These are phyloP conservation scores for Griposia aprilina DNA, from an alignment of 2,888 invertebrate genomes.

Conservation along the genomic window DNA sequence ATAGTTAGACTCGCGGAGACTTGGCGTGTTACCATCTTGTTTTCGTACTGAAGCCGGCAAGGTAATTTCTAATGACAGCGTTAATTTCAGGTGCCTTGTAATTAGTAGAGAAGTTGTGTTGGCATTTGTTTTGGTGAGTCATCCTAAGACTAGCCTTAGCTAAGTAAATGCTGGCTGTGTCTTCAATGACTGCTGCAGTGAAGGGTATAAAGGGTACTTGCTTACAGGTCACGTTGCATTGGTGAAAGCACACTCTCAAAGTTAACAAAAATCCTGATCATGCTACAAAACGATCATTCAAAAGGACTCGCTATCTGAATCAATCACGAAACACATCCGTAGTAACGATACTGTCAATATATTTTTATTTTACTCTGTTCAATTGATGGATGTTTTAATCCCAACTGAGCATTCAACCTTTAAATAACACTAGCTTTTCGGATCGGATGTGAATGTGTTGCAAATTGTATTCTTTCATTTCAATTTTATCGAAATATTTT, in stretches of 20 bases:
- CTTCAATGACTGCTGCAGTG: not conserved
- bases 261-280: not conserved
- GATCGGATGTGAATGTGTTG: conserved; percentile 3
- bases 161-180: not conserved
- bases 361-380: conserved; percentile 37
- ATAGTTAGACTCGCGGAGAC: conserved; percentile 50
- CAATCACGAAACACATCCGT: conserved; percentile 12
- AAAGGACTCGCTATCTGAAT: conserved; percentile 21
- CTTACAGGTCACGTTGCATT: not conserved
- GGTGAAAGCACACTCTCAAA: not conserved
- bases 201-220: not conserved
- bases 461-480: conserved; percentile 33
- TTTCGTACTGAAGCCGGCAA: conserved; percentile 32
- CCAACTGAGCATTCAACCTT: conserved; percentile 44
- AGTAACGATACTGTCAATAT: conserved; percentile 34
- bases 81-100: conserved; percentile 42
- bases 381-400: conserved; percentile 55
- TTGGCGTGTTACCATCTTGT: conserved; percentile 49
- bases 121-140: conserved; percentile 18
- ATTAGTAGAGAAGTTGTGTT: conserved; percentile 16
- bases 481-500: conserved; percentile 8
- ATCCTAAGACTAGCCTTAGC: not conserved
- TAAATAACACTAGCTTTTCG: conserved; percentile 56
- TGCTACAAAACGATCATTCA: not conserved
- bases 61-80: conserved; percentile 60